Base-by-base conservation (phyloP, 2,888 invertebrate genomes). In the Acanthococcus lagerstroemiae region DNA sequence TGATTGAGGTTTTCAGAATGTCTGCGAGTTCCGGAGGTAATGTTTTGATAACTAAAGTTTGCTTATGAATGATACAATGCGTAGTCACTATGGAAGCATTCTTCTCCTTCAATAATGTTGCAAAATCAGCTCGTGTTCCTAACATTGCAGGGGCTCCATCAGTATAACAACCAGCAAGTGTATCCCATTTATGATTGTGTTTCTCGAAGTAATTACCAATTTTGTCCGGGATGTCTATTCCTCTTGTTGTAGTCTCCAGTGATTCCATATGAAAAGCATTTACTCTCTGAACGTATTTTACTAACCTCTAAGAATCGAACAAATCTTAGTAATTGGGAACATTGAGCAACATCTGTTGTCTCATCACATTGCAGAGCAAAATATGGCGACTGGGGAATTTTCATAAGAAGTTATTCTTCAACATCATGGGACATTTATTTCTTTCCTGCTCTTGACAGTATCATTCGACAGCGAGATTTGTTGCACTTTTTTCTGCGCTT, bases 91-190 rank as follows among this genome's bases (percentile, higher is more conserved):
- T 61, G 19, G 44, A 21, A 15, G 26, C 12, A 55, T 68, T 67
- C 30, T 67, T 67, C 65, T 60, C 60, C 44, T 67, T 68, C 21
- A 69, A 50, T 9, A 68, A 66, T 63, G 66, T 48, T 55, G 63
- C 67, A 25, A 69, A 52, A 56, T 61, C 61, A 52, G 66, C 63
- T 58, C 55, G 58, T 30, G 65, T 63, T 54, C 66, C 69, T 17
- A 69, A 63, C 66, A 68, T 68, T 58, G 66, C 66, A 48, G 57
- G 61, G 44, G 61, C 61, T 54, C 57, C 57, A 56, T 69, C 66
- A 12, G 67, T 67, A 67, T 58, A 68, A 65, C 61, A 63, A 21
- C 52, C 67, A 17, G 50, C 65, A 25, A 67, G 22, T 46, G 60
- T 66, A 22, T 68, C 37, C 65, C 60, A 68, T 50, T 22, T 27